Evolutionary conservation across 53 echinoderm and acorn worm species (phyloP), one percentile per base, ranked within the genome.

Genomic region (Arbacia lixula): DNA sequence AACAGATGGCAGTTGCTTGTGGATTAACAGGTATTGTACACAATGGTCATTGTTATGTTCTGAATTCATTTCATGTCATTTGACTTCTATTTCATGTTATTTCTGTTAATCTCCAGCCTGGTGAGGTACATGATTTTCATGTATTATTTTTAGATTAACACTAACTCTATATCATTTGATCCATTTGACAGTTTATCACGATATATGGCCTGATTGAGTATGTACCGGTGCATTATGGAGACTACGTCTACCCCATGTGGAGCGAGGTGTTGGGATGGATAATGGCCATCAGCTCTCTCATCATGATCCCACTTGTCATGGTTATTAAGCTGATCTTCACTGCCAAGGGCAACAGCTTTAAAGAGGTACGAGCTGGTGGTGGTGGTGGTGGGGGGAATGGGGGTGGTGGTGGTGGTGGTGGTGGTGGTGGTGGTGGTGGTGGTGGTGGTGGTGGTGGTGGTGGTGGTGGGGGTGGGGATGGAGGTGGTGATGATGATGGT

Each of bases 181-280:
- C n/a, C n/a, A n/a, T n/a, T 27, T 29, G 14, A 19, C 83, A 97
- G 97, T 91, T 91, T 68, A 93, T 97, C 33, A 68, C 85, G 4
- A 72, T 91, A 17, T 93, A 93, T 42, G 91, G 91, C 19, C 60
- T 93, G 34, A 68, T 84, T 31, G 75, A 94, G 83, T 97, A 97
- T 53, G 80, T 86, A 3, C 97, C 97, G 0, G 97, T 97, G 3
- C 86, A 86, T 80, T 97, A 94, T 60, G 97, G 81, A 17, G 67
- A 63, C 34, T 97, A 94, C 60, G 60, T 76, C 8, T 97, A 97
- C 67, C 97, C 97, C 17, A 65, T 66, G 31, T 91, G 91, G 94
- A 85, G 90, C 36, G 94, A 97, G 56, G 88, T 74, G 2, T 12
- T 97, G 1, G 97, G 97, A 2, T 97, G 97, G 97, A 14, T 97